A percentile compares a stretch with the other conserved stretches of the same genome.
These are phyloP conservation scores for Plumapathes pennacea DNA, from an alignment of 92 coral and sea anemone species.

Conservation along the genomic window DNA sequence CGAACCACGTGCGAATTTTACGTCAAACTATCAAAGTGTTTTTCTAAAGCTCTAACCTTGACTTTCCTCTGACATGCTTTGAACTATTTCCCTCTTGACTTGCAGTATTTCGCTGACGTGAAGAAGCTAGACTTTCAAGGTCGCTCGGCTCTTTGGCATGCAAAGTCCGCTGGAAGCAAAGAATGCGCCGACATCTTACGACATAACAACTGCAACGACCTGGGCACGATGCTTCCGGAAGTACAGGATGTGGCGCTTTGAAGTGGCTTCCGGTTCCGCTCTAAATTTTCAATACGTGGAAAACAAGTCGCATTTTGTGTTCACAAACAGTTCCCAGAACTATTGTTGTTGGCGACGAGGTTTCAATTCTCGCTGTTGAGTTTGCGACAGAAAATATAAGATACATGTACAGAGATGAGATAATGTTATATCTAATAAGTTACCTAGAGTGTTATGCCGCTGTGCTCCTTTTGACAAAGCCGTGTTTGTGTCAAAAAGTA, in stretches of 20 bases:
- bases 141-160: conserved; percentile 96
- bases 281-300: too few relatives aligned
- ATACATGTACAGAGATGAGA: too few relatives aligned
- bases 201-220: conserved; percentile 85
- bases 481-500: too few relatives aligned
- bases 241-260: conserved; percentile 78
- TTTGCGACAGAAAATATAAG: too few relatives aligned
- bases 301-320: too few relatives aligned
- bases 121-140: conserved; percentile 78
- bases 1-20: background rate
- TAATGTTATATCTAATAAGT: too few relatives aligned
- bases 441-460: too few relatives aligned
- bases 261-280: too few relatives aligned
- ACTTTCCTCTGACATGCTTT: background rate
- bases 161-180: conserved; percentile 89
- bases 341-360: too few relatives aligned
- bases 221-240: conserved; percentile 77
- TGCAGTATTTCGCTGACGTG: conserved; percentile 95
- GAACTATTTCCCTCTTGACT: background rate
- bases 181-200: conserved; percentile 94
- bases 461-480: too few relatives aligned
- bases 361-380: too few relatives aligned
- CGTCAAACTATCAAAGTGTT: background rate
- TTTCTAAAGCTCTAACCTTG: background rate
- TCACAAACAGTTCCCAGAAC: too few relatives aligned